These are phyloP conservation scores for Oryzias woworae DNA, from an alignment of 2,113 vertebrate genomes.

Conservation along the genomic window DNA sequence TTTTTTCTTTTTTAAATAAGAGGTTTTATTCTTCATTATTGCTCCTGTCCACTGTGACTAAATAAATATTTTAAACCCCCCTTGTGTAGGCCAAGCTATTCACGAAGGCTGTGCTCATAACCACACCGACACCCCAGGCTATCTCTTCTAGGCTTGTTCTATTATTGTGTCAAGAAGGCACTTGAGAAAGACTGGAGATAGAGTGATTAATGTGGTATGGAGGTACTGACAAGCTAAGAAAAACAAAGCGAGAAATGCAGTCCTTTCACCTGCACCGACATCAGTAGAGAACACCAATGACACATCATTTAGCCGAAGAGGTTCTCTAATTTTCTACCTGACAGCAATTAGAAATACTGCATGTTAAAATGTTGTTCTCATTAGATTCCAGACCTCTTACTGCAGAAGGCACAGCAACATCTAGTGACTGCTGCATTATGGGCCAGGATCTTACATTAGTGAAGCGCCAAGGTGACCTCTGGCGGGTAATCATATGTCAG, in stretches of 20 bases:
- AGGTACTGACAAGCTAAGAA: conserved; percentile 27
- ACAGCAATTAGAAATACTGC: conserved; percentile 59
- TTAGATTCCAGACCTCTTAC: conserved; percentile 39
- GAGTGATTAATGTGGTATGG: background rate
- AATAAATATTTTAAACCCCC: background rate
- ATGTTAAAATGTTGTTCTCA: conserved; percentile 47
- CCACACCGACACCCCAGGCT: conserved; percentile 26
- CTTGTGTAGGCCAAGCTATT: conserved; percentile 20
- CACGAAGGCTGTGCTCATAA: conserved; percentile 40
- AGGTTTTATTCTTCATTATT: no score
- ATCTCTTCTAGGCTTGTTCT: conserved; percentile 24
- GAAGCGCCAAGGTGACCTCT: conserved; percentile 34
- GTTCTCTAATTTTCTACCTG: conserved; percentile 48
- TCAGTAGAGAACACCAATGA: conserved; percentile 29
- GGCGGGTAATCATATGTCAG: conserved; percentile 36
- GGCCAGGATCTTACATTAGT: conserved; percentile 27
- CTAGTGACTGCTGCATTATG: conserved; percentile 34
- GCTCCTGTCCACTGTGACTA: no score
- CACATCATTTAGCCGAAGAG: conserved; percentile 31
- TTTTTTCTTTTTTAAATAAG: no score
- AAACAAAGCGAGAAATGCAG: conserved; percentile 16
- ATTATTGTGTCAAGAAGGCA: conserved; percentile 35
- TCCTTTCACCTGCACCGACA: conserved; percentile 16
- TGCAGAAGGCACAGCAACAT: conserved; percentile 19
- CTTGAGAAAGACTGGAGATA: background rate